Base-by-base conservation (phyloP, 2,113 vertebrate species). In the Thryonomys swinderianus region DNA sequence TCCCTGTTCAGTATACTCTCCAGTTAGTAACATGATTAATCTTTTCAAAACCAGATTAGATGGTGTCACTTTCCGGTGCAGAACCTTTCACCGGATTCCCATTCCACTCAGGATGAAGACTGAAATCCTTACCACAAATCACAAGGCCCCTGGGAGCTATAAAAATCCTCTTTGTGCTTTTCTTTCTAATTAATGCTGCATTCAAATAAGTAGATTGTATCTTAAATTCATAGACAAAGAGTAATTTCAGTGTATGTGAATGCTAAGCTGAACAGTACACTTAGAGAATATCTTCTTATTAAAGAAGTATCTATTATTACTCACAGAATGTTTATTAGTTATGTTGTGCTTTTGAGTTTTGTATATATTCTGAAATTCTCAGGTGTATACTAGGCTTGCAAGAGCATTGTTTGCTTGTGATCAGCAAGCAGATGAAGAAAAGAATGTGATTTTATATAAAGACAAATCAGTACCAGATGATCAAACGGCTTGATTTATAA, bases 91-190 rank as follows among this genome's bases (percentile, higher is more conserved):
- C 48, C 79, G 12, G 2, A 79, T 81, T 74, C 62, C 30, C 79
- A 32, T 20, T 89, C 37, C 76, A 59, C 10, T 34, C 55, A 73
- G 30, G 23, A 76, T 79, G 57, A 83, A 95, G 42, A 76, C 14
- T 30, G 89, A 66, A 69, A 67, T 88, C 5, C 21, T 93, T 69
- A 76, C 88, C 20, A 32, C 78, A 81, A 78, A 0, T 80, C 76
- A 51, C 48, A 94, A 59, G 16, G 25, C 45, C 32, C 81, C 40
- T 23, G 40, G n/a, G 48, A 92, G 18, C 45, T 86, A 13, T 61
- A n/a, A 88, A 90, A 94, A 37, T 51, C 32, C n/a, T 30, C 7
- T 62, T 64, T 88, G 40, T 78, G 3, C 32, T 97, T 93, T 91
- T 88, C 42, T 76, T 90, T 37, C 1, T 88, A 66, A 71, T 90